Evolutionary conservation across 2,888 invertebrate species (phyloP).

Genomic region (Cryptocheilus praepositus): DNA sequence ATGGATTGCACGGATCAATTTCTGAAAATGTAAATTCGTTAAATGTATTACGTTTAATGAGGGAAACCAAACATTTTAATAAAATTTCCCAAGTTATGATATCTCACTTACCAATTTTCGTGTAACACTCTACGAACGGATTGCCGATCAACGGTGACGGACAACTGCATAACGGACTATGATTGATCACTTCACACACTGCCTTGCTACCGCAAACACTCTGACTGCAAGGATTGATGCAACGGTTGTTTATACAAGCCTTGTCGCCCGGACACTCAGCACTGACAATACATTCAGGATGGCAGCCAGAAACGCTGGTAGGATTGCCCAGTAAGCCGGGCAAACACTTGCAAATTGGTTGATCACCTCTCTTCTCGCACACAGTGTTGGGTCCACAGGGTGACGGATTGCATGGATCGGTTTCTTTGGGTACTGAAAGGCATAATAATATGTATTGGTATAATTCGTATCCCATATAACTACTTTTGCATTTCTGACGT

Average conservation of each 20-base stretch:
- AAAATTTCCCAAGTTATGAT: background rate
- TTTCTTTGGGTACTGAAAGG: conserved; percentile 54
- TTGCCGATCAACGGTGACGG: conserved; percentile 76
- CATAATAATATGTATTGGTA: background rate
- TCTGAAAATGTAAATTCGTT: conserved; percentile 41
- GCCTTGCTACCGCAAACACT: conserved; percentile 88
- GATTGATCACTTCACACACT: conserved; percentile 84
- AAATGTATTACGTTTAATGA: background rate
- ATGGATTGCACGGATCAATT: conserved; percentile 87
- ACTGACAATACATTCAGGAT: conserved; percentile 75
- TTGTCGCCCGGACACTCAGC: conserved; percentile 89
- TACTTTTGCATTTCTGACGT: too few species aligned
- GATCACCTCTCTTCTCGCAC: conserved; percentile 73
- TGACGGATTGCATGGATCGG: conserved; percentile 75
- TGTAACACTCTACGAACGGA: conserved; percentile 75
- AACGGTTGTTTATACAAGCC: conserved; percentile 88
- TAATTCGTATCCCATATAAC: too few species aligned
- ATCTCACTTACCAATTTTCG: conserved; percentile 67
- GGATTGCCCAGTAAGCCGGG: conserved; percentile 73
- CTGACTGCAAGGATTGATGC: conserved; percentile 87
- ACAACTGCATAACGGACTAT: conserved; percentile 88
- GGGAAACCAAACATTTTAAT: background rate
- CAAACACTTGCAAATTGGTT: conserved; percentile 74
- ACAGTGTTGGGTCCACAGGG: conserved; percentile 76
- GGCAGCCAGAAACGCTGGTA: conserved; percentile 74